Conservation (phyloP, 2,797 vertebrate species). For the Gila robusta region DNA sequence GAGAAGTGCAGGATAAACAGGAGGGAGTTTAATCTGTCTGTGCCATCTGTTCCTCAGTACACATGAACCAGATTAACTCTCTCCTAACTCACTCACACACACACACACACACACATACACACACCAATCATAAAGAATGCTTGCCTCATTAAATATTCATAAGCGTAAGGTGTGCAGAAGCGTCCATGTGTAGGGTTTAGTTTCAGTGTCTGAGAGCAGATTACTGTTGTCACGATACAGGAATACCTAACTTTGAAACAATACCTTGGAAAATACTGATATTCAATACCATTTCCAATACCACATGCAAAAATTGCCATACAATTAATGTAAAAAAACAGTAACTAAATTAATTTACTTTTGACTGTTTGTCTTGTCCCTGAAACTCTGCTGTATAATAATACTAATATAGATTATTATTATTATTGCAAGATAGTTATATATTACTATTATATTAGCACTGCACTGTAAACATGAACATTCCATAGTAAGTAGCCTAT, state of each 20-base stretch:
- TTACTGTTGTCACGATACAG: not conserved
- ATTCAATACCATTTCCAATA: not conserved
- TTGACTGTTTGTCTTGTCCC: too few species aligned
- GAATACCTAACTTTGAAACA: not conserved
- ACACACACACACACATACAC: not conserved
- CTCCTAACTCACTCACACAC: constrained; percentile 10
- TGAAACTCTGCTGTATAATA: too few species aligned
- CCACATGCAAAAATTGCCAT: too few species aligned
- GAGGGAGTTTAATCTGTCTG: constrained; percentile 51
- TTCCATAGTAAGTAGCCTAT: too few species aligned
- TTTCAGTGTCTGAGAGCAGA: not conserved
- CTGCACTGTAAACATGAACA: too few species aligned
- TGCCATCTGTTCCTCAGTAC: constrained; percentile 57
- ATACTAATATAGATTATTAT: too few species aligned
- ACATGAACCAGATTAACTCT: constrained; percentile 56
- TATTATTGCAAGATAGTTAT: too few species aligned
- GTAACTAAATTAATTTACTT: too few species aligned
- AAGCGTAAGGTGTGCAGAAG: not conserved
- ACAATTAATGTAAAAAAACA: too few species aligned
- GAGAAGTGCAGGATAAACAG: constrained; percentile 50
- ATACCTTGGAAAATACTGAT: not conserved
- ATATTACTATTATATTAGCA: too few species aligned
- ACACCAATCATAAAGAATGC: not conserved
- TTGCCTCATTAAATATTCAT: not conserved
- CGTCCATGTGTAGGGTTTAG: not conserved